phyloP scores from a whole-genome alignment of 2,113 vertebrate species.

The Myodes glareolus region DNA sequence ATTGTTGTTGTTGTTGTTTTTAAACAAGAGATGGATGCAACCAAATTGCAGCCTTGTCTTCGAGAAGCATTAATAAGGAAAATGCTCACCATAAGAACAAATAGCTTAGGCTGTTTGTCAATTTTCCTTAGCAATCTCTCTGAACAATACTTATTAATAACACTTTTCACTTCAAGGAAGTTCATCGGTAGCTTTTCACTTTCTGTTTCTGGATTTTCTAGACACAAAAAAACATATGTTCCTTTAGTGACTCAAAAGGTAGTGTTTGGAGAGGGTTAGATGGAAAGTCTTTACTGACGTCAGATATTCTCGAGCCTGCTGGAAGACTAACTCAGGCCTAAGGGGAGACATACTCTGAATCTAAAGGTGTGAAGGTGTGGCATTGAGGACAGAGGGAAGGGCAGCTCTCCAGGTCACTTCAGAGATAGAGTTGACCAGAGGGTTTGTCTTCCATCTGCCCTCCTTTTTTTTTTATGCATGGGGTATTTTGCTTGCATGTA shows the following conservation, averaged over 20 bases:
- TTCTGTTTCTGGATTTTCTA: slow-evolving; percentile 21
- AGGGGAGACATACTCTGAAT: not conserved
- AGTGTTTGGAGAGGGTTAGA: not conserved
- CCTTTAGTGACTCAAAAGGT: not conserved
- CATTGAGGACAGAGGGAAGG: not conserved
- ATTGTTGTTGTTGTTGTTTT: not conserved
- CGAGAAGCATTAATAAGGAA: not conserved
- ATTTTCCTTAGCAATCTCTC: not conserved
- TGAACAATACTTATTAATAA: not conserved
- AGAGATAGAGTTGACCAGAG: not conserved
- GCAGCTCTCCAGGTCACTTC: not conserved
- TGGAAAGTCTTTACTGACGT: not conserved
- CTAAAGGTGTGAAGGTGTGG: no score
- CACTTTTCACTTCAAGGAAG: not conserved
- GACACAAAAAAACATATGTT: not conserved
- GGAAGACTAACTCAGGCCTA: not conserved
- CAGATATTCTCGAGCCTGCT: not conserved
- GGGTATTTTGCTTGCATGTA: not conserved
- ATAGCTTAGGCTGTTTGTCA: not conserved
- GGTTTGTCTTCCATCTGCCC: not conserved
- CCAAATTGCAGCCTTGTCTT: not conserved
- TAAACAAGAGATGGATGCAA: not conserved
- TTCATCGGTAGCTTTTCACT: not conserved
- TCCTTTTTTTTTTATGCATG: not conserved
- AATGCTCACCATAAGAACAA: not conserved